Percentiles rank a stretch among this genome's conserved stretches.
phyloP scores from a whole-genome alignment of 2,113 vertebrate species.

The Pachyramphus minor region DNA sequence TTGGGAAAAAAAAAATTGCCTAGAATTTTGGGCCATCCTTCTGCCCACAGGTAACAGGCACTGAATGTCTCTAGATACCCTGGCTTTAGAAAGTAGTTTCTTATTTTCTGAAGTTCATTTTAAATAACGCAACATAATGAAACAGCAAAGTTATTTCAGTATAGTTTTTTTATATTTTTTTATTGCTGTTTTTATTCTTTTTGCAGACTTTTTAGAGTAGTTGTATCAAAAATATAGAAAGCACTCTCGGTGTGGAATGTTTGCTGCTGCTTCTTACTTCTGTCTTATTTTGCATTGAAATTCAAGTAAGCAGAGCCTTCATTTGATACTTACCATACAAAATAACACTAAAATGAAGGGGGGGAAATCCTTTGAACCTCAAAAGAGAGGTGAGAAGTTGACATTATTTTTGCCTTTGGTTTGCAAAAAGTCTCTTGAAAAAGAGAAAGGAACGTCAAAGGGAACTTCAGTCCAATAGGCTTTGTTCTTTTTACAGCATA shows the following conservation, averaged over 20 bases:
- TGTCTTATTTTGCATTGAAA: not conserved
- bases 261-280: not conserved
- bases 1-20: not conserved
- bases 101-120: not conserved
- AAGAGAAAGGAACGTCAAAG: not conserved
- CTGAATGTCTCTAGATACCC: not conserved
- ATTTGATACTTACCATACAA: not conserved
- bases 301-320: not conserved
- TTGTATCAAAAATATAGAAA: not conserved
- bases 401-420: not conserved
- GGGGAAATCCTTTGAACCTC: not conserved
- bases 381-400: conserved; percentile 8
- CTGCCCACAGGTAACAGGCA: not conserved
- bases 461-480: not conserved
- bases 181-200: not conserved
- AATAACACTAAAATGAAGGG: not conserved
- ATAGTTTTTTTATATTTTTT: not conserved
- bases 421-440: not conserved
- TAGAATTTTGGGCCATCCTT: not conserved
- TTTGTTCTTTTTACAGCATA: not conserved
- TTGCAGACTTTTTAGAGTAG: not conserved
- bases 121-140: not conserved
- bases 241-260: not conserved
- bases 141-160: not conserved
- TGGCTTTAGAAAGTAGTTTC: not conserved